Evolutionary conservation across 2,113 vertebrate species (phyloP).

Genomic region (Saimiri boliviensis): DNA sequence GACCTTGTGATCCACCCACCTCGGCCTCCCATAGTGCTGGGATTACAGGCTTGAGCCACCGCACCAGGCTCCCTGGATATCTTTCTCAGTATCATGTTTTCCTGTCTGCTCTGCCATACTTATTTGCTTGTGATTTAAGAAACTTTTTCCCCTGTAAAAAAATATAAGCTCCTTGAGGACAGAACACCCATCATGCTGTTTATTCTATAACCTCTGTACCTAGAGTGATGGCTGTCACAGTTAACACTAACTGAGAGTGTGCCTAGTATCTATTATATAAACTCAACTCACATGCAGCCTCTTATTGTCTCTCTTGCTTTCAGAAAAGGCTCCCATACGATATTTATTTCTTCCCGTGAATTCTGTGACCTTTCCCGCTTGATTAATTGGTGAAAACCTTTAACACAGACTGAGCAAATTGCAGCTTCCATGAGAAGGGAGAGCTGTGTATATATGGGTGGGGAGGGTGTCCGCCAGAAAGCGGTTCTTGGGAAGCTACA

Average conservation of each 20-base stretch:
- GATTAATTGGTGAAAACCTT: neutral
- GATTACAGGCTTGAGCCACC: no score
- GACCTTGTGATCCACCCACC: no score
- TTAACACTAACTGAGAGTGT: accelerated
- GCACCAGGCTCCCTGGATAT: no score
- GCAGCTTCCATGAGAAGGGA: neutral
- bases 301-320: neutral
- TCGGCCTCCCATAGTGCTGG: no score
- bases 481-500: neutral
- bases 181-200: neutral
- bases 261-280: neutral
- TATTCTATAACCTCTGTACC: no score
- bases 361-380: neutral
- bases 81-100: neutral
- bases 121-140: neutral
- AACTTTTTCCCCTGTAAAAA: no score
- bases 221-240: neutral
- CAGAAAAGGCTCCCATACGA: neutral
- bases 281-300: no score
- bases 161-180: neutral
- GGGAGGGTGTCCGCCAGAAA: neutral
- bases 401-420: neutral
- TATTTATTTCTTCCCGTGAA: neutral
- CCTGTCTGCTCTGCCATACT: neutral
- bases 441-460: accelerated